These are phyloP conservation scores for Propithecus coquereli DNA, from an alignment of 2,113 vertebrate species.

Conservation along the genomic window DNA sequence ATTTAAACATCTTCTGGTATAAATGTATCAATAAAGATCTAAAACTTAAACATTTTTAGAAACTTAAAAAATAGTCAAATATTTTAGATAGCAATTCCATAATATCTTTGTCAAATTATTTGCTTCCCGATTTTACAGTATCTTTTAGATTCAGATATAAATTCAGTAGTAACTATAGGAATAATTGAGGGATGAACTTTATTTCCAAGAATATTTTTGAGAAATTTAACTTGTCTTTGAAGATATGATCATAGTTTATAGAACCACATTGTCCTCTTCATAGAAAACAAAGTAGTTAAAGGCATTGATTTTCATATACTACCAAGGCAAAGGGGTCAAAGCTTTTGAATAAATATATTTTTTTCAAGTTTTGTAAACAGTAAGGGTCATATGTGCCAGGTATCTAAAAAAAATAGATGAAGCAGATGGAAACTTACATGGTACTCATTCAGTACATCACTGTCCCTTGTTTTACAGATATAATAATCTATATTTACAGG, in stretches of 20 bases:
- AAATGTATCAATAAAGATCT: neutral
- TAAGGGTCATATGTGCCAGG: neutral
- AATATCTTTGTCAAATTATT: constrained; percentile 13
- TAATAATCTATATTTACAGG: neutral
- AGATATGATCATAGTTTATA: constrained; percentile 15
- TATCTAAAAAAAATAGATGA: constrained; percentile 21
- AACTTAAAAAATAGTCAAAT: neutral
- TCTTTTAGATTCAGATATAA: constrained; percentile 14
- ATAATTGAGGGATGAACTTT: neutral
- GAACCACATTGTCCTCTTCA: neutral
- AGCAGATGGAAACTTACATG: neutral
- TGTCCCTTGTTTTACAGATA: neutral
- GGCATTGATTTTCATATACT: neutral
- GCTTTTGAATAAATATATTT: neutral
- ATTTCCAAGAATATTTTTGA: constrained; percentile 25
- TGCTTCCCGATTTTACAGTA: neutral
- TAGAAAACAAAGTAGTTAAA: neutral
- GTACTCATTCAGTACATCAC: neutral
- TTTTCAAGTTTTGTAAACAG: neutral
- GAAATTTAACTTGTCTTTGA: constrained; percentile 17
- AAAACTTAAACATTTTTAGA: neutral
- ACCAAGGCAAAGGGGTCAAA: neutral
- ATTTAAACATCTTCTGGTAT: constrained; percentile 16
- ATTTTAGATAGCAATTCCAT: constrained; percentile 21
- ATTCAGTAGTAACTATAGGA: neutral